Conservation (phyloP, 2,797 vertebrate genomes). For the Fratercula arctica region DNA sequence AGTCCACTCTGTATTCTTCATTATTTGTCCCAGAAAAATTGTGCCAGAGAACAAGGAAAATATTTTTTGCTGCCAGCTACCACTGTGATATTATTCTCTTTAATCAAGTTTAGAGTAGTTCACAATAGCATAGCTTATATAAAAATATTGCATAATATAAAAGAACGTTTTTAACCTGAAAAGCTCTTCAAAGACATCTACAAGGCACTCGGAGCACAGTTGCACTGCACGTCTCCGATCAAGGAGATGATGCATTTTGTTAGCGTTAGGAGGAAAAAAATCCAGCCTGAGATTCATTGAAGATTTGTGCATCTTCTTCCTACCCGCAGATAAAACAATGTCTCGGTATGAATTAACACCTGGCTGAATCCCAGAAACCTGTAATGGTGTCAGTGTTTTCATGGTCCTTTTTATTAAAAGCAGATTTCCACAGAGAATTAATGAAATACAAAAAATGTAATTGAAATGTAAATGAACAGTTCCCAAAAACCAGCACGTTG, state of each 20-base stretch:
- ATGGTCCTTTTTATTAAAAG: slow-evolving; percentile 18
- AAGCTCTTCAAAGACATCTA: not conserved
- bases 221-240: not conserved
- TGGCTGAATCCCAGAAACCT: not conserved
- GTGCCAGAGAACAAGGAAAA: not conserved
- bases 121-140: not conserved
- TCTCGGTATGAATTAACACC: not conserved
- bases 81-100: not conserved
- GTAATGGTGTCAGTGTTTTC: not conserved
- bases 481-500: not conserved
- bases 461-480: not conserved
- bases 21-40: not conserved
- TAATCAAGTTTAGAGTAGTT: not conserved
- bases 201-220: not conserved
- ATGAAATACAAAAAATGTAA: not conserved
- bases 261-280: not conserved
- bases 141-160: not conserved
- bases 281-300: not conserved
- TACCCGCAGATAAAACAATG: not conserved
- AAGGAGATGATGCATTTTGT: not conserved
- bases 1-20: not conserved
- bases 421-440: not conserved
- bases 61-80: not conserved
- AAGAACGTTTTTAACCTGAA: not conserved
- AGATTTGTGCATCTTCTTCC: not conserved